Evolutionary conservation across 2,797 vertebrate species (phyloP).

Genomic region (Macrochelys suwanniensis): DNA sequence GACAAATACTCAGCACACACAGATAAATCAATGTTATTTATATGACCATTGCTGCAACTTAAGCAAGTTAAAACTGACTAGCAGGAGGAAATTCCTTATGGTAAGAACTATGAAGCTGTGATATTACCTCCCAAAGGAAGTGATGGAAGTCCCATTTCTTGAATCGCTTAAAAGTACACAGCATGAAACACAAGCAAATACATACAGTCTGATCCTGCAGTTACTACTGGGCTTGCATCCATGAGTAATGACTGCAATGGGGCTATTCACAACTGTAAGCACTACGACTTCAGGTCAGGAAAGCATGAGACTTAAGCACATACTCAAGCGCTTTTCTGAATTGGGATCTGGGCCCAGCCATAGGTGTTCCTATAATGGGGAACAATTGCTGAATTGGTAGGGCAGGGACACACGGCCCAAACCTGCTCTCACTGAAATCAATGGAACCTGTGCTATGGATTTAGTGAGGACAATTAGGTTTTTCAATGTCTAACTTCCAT

Average conservation of each 20-base stretch:
- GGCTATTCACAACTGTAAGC: background rate
- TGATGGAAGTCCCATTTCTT: background rate
- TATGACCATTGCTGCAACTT: background rate
- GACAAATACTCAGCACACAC: accelerated
- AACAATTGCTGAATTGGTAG: background rate
- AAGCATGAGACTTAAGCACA: background rate
- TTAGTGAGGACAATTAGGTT: background rate
- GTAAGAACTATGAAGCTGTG: background rate
- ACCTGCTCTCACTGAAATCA: background rate
- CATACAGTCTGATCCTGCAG: accelerated
- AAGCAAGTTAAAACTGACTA: background rate
- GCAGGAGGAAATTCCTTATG: background rate
- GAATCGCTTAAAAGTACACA: background rate
- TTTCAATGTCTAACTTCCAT: background rate
- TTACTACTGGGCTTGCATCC: accelerated
- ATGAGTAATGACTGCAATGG: background rate
- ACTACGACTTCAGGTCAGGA: accelerated
- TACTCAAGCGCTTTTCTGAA: background rate
- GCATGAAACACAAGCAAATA: background rate
- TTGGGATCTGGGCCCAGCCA: background rate
- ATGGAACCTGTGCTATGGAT: background rate
- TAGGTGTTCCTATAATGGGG: background rate
- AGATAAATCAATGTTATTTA: background rate
- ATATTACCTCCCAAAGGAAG: background rate
- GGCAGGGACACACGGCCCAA: background rate